Evolutionary conservation across 2,888 invertebrate genomes (phyloP).

Genomic region (Calliphora vomitoria): DNA sequence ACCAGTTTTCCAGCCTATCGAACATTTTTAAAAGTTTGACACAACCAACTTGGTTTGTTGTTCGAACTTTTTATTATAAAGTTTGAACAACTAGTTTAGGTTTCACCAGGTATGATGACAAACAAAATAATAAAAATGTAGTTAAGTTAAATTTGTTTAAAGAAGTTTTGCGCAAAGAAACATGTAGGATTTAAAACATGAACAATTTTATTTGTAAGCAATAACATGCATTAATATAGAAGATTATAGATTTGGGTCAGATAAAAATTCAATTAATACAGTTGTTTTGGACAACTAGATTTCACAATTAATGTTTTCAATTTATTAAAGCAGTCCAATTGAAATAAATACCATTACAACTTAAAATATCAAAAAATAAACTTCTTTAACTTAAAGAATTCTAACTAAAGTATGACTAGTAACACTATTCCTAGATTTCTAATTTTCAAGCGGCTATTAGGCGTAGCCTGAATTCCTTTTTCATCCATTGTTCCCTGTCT

Average conservation of each 20-base stretch:
- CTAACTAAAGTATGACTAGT: no score
- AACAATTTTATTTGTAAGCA: not conserved
- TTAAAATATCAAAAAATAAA: no score
- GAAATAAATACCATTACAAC: no score
- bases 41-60: not conserved
- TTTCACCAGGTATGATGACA: not conserved
- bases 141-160: not conserved
- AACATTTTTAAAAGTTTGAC: not conserved
- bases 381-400: no score
- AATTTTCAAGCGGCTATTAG: no score
- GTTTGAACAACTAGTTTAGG: constrained; percentile 1
- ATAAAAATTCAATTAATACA: constrained; percentile 36
- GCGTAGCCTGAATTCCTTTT: not conserved
- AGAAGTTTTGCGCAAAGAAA: not conserved
- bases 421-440: no score
- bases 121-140: not conserved
- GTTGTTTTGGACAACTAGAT: not conserved
- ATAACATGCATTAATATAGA: not conserved
- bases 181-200: not conserved
- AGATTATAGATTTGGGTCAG: constrained; percentile 26
- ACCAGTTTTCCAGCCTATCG: not conserved
- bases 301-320: not conserved
- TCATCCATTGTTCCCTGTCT: not conserved
- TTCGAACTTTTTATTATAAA: not conserved
- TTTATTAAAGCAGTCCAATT: not conserved